phyloP scores from a whole-genome alignment of 1,140 invertebrate species.

The Drosophila punjabiensis region DNA sequence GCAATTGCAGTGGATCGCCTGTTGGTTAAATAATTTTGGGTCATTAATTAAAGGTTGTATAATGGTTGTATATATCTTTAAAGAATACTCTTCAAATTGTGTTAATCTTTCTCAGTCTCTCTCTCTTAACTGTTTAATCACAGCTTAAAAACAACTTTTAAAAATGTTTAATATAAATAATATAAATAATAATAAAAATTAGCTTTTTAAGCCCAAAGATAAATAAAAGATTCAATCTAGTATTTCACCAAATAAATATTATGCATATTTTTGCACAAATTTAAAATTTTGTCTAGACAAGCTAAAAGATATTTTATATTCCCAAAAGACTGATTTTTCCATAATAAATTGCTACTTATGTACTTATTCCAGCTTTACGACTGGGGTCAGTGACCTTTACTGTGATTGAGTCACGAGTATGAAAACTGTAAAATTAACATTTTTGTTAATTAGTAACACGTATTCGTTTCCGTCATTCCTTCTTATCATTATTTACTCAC shows the following conservation, averaged over 20 bases:
- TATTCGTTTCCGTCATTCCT: not conserved
- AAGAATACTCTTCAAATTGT: not conserved
- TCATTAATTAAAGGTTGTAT: not conserved
- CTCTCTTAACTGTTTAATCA: not conserved
- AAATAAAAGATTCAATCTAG: no score
- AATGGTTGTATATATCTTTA: no score
- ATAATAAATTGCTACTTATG: not conserved
- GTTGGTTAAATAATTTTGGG: not conserved
- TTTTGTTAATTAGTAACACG: not conserved
- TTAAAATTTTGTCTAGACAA: no score
- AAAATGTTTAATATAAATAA: not conserved
- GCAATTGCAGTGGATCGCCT: slow-evolving; percentile 79
- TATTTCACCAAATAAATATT: no score
- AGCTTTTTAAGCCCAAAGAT: not conserved
- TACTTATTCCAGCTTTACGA: no score
- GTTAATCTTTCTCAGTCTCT: not conserved
- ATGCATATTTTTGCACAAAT: no score
- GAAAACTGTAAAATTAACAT: not conserved
- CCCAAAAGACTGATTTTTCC: not conserved
- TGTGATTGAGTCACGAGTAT: not conserved
- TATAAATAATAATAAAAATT: no score
- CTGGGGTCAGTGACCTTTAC: not conserved
- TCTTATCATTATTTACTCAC: not conserved
- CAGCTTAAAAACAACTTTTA: not conserved
- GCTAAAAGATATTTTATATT: no score